Conservation (phyloP, 2,888 invertebrate genomes). For the Polyommatus icarus region DNA sequence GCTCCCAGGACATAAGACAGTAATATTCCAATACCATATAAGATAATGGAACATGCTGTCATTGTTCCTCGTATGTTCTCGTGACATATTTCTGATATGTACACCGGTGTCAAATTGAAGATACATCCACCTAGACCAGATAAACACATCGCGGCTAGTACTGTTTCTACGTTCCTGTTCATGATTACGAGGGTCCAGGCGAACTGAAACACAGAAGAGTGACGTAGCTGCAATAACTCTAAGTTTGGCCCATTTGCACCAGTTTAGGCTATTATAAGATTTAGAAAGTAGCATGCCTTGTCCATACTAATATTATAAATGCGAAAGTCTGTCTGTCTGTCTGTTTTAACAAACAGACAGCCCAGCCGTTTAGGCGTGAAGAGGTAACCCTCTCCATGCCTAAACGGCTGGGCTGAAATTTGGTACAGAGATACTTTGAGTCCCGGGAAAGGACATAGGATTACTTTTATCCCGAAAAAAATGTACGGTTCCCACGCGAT, state of each 20-base stretch:
- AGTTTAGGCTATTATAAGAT: too few relatives aligned
- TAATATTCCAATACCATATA: slow-evolving; percentile 44
- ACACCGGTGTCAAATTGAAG: slow-evolving; percentile 50
- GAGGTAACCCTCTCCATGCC: too few relatives aligned
- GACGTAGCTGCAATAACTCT: background rate
- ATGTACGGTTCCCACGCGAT: too few relatives aligned
- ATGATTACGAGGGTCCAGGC: slow-evolving; percentile 54
- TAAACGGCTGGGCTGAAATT: too few relatives aligned
- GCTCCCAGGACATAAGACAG: slow-evolving; percentile 53
- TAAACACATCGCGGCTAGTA: slow-evolving; percentile 53
- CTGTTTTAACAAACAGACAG: too few relatives aligned
- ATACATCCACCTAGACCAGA: slow-evolving; percentile 53
- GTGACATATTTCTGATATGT: slow-evolving; percentile 44
- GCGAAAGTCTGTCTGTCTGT: too few relatives aligned
- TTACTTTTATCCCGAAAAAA: too few relatives aligned
- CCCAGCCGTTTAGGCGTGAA: too few relatives aligned
- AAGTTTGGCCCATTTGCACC: background rate
- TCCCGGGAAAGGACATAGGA: too few relatives aligned
- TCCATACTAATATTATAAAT: too few relatives aligned
- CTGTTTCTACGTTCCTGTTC: slow-evolving; percentile 51
- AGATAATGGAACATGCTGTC: slow-evolving; percentile 41
- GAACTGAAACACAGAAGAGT: slow-evolving; percentile 46
- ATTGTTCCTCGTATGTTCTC: slow-evolving; percentile 44
- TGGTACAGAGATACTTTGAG: too few relatives aligned
- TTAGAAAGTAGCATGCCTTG: background rate